Conservation (phyloP, 2,888 invertebrate genomes). For the Plagodis pulveraria region DNA sequence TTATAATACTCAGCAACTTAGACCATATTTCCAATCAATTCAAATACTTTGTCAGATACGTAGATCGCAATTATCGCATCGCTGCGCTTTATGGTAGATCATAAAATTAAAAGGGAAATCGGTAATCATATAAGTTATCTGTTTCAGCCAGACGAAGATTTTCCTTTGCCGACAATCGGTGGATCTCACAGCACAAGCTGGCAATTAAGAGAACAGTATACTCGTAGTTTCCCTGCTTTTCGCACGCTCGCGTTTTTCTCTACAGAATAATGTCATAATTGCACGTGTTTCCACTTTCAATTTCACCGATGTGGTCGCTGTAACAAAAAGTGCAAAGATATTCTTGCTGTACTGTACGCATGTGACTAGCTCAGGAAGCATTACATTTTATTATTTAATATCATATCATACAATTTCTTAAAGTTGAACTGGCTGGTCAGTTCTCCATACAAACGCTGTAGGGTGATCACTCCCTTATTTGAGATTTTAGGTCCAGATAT, state of each 20-base stretch:
- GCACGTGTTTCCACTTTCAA: constrained; percentile 77
- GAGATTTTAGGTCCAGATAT: too few species aligned
- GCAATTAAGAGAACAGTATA: constrained; percentile 35
- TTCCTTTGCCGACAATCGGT: constrained; percentile 13
- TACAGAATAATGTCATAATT: constrained; percentile 77
- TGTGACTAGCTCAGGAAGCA: constrained; percentile 6
- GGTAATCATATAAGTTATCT: too few species aligned
- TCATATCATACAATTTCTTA: not conserved
- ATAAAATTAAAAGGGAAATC: too few species aligned
- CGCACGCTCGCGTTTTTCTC: constrained; percentile 66
- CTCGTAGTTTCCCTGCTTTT: constrained; percentile 58
- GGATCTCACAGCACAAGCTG: constrained; percentile 10
- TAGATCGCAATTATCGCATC: too few species aligned
- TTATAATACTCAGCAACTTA: too few species aligned
- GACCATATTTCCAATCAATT: too few species aligned
- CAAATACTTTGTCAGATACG: too few species aligned
- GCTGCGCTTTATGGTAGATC: too few species aligned
- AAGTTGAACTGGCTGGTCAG: too few species aligned
- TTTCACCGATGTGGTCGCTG: constrained; percentile 67
- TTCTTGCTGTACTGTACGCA: constrained; percentile 41
- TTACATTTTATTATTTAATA: not conserved
- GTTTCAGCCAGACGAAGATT: constrained; percentile 5
- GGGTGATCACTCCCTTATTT: too few species aligned
- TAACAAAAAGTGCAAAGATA: constrained; percentile 56
- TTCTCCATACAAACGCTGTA: too few species aligned